phyloP scores from a whole-genome alignment of 2,888 invertebrate species.

The Laspeyria flexula region DNA sequence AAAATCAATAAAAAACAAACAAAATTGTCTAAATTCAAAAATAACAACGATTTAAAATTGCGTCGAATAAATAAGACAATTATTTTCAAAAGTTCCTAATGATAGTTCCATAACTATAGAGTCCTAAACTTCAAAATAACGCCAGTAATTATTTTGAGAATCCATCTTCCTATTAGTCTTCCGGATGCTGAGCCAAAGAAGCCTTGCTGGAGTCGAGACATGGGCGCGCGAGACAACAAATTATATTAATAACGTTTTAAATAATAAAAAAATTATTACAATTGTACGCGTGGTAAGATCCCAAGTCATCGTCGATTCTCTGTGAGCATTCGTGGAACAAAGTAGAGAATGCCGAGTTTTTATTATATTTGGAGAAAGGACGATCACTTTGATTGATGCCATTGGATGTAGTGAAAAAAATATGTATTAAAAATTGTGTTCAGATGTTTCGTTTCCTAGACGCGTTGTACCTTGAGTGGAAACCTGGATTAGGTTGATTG shows the following conservation, averaged over 20 bases:
- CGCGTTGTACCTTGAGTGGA: conserved; percentile 78
- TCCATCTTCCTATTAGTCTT: conserved; percentile 78
- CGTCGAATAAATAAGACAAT: background rate
- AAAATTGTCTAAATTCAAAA: background rate
- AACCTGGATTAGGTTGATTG: conserved; percentile 13
- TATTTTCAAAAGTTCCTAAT: conserved; percentile 57
- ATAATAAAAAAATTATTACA: conserved; percentile 82
- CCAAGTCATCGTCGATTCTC: conserved; percentile 54
- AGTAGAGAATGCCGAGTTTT: conserved; percentile 68
- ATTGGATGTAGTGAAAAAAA: conserved; percentile 76
- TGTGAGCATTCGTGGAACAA: conserved; percentile 67
- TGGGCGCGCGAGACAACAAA: conserved; percentile 80
- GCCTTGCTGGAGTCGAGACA: conserved; percentile 60
- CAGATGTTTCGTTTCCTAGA: conserved; percentile 60
- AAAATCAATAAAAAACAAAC: background rate
- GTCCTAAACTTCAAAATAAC: conserved; percentile 28
- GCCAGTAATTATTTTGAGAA: conserved; percentile 28
- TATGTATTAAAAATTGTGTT: conserved; percentile 77
- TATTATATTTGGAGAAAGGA: conserved; percentile 65
- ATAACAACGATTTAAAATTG: conserved; percentile 12
- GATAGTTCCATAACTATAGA: conserved; percentile 45
- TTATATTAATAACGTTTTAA: conserved; percentile 85
- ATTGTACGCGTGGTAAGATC: conserved; percentile 78
- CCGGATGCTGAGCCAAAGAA: conserved; percentile 66
- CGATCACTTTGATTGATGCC: conserved; percentile 51